These are phyloP conservation scores for Anomalospiza imberbis DNA, from an alignment of 2,797 vertebrate species.

Conservation along the genomic window DNA sequence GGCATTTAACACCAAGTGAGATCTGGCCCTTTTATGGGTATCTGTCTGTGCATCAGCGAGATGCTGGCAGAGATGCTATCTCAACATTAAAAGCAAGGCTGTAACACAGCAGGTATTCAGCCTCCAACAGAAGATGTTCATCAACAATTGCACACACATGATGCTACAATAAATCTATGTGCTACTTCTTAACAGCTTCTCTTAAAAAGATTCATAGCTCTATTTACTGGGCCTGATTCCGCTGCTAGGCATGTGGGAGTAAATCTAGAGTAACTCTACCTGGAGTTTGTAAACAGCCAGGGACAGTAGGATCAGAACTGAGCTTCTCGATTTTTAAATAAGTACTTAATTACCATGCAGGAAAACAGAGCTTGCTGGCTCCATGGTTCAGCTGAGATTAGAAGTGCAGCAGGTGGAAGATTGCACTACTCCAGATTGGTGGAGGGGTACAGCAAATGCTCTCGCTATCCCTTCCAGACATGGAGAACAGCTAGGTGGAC, in stretches of 20 bases:
- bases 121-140: conserved; percentile 55
- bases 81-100: conserved; percentile 54
- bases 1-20: conserved; percentile 41
- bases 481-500: not conserved
- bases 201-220: conserved; percentile 65
- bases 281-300: not conserved
- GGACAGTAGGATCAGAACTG: not conserved
- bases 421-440: not conserved
- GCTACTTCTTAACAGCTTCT: conserved; percentile 54
- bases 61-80: conserved; percentile 40
- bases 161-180: conserved; percentile 60
- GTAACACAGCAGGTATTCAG: conserved; percentile 64
- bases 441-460: not conserved
- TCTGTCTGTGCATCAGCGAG: not conserved
- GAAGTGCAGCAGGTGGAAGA: not conserved
- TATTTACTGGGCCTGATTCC: conserved; percentile 49
- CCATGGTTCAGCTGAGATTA: not conserved
- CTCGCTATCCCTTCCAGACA: not conserved
- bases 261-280: conserved; percentile 12
- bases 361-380: not conserved
- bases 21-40: conserved; percentile 47
- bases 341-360: conserved; percentile 1
- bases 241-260: not conserved
- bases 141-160: conserved; percentile 60
- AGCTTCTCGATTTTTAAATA: conserved; percentile 24